Conservation (phyloP, 2,113 vertebrate genomes). For the Campylorhamphus procurvoides region DNA sequence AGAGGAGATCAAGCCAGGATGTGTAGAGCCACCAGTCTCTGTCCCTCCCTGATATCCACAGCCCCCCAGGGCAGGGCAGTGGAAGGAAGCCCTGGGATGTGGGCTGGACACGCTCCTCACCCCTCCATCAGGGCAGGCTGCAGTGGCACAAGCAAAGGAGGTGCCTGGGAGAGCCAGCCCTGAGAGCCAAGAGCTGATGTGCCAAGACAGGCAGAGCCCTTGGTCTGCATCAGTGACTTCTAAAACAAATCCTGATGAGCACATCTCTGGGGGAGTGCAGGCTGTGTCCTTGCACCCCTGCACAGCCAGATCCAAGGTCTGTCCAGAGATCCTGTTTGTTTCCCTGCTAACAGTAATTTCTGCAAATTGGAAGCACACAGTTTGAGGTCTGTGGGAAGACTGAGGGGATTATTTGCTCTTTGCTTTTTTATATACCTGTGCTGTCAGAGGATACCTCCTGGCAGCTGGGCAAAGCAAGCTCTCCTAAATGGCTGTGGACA, state of each 20-base stretch:
- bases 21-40: background rate
- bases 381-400: background rate
- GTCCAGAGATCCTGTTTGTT: background rate
- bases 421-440: background rate
- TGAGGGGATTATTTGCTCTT: background rate
- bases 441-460: background rate
- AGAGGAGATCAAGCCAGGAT: background rate
- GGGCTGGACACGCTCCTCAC: background rate
- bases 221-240: background rate
- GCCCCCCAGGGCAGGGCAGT: background rate
- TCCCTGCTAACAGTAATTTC: background rate
- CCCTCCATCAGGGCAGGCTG: background rate
- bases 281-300: background rate
- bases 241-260: background rate
- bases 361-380: background rate
- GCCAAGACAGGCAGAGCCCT: background rate
- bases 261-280: background rate
- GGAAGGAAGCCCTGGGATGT: background rate
- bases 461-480: background rate
- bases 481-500: background rate
- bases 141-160: background rate
- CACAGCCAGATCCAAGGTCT: background rate
- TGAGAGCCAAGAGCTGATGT: background rate
- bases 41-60: background rate
- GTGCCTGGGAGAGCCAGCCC: background rate